Conservation (phyloP, 2,113 vertebrate species). For the Sceloporus undulatus region DNA sequence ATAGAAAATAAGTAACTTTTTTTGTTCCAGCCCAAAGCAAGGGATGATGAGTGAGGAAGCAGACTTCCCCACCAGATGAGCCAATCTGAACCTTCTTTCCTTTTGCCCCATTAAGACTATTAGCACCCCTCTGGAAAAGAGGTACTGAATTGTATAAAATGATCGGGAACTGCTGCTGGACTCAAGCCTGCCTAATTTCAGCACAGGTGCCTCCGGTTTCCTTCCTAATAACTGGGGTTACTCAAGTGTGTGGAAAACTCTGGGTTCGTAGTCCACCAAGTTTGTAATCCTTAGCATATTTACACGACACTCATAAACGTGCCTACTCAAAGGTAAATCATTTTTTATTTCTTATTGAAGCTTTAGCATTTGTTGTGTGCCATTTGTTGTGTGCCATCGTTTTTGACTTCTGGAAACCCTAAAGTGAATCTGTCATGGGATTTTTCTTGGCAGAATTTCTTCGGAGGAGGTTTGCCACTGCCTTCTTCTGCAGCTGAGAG, state of each 20-base stretch:
- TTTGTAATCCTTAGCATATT: not conserved
- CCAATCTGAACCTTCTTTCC: too few relatives aligned
- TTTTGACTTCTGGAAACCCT: too few relatives aligned
- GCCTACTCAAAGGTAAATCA: not conserved
- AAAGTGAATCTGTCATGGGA: too few relatives aligned
- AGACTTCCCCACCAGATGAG: too few relatives aligned
- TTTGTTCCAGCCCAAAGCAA: too few relatives aligned
- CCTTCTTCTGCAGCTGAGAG: too few relatives aligned
- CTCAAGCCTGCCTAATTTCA: not conserved
- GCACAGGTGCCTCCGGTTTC: not conserved
- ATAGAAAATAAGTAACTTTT: too few relatives aligned
- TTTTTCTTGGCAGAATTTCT: too few relatives aligned
- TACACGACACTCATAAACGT: not conserved
- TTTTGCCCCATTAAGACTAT: not conserved
- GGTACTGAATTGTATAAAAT: not conserved
- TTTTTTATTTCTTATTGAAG: not conserved
- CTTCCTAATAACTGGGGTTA: not conserved
- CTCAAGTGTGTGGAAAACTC: not conserved
- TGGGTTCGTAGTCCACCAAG: not conserved
- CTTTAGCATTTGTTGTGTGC: too few relatives aligned
- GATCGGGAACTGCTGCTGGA: not conserved
- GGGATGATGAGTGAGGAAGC: too few relatives aligned
- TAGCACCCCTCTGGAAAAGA: not conserved
- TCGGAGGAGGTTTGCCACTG: too few relatives aligned
- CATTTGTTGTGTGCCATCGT: too few relatives aligned